Base-by-base conservation (phyloP, 2,888 invertebrate species). In the Enchytraeus crypticus region DNA sequence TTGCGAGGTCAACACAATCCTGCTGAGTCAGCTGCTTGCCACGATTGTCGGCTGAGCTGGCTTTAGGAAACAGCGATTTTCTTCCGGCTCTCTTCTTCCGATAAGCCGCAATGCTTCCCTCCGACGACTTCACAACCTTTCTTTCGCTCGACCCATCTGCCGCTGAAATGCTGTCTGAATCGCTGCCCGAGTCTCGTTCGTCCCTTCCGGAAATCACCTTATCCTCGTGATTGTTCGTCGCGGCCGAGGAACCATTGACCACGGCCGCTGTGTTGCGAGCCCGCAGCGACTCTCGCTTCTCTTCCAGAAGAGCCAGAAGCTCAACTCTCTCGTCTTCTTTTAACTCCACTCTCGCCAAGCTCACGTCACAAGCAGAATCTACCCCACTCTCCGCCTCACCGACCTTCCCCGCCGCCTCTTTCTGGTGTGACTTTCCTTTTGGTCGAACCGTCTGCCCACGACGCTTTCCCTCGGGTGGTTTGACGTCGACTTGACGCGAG, bases 401-500 rank as follows among this genome's bases (percentile, higher is more conserved):
- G 8, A 14, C 32, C 21, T 18, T 8, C 23, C 18, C 14, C 27
- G 21, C 38, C 23, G 8, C 23, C 49, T 49, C 49, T 21, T 23
- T 21, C 38, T 49, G 14, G 8, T 54, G 21, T 34, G 23, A 21
- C 54, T 47, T 47, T 47, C 49, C 49, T 23, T 47, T 47, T 23
- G 26, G 21, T 23, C 49, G 49, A 11, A 47, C 23, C 29, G 29
- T n/a, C 18, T 32, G 27, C n/a, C n/a, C n/a, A 5, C 30, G 18
- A 4, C 27, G 2, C 33, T 14, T 14, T 11, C 38, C 62, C 33
- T 53, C 34, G 18, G 66, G 65, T 14, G 66, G 66, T 11, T 45
- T 45, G 29, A 55, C 62, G 49, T 64, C 56, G 26, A 14, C 32
- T 47, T 84, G 80, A 58, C 82, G 73, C 0, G 79, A 79, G 0